Conservation (phyloP, 2,888 invertebrate species). For the Mesorhabditis sp. region DNA sequence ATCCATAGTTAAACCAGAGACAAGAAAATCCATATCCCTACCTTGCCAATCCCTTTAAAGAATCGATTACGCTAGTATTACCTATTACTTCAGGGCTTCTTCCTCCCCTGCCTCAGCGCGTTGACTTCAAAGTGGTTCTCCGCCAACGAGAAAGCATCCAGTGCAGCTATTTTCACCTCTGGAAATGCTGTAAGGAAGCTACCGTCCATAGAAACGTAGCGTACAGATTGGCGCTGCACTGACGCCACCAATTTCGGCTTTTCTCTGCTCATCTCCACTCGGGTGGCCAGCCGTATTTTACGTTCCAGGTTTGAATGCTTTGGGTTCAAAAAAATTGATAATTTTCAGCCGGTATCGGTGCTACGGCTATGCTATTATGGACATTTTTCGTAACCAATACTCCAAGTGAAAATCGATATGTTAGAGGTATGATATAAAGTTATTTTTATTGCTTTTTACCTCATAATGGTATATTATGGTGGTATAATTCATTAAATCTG, state of each 20-base stretch:
- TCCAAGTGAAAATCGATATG: neutral
- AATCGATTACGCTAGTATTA: neutral
- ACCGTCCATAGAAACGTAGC: no score
- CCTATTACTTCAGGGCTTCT: neutral
- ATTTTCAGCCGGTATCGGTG: no score
- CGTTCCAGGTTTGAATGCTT: neutral
- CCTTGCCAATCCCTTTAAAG: neutral
- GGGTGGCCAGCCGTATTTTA: neutral
- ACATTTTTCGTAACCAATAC: neutral
- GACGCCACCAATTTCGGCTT: neutral
- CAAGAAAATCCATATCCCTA: no score
- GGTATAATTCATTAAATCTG: no score
- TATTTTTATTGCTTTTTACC: no score
- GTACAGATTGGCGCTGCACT: neutral
- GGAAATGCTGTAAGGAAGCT: neutral
- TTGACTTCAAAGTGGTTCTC: neutral
- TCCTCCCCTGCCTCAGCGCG: neutral
- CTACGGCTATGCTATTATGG: no score
- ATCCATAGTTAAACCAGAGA: no score
- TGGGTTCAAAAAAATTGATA: neutral
- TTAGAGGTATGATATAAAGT: neutral
- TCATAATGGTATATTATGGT: no score
- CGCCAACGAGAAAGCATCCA: neutral
- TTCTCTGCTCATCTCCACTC: neutral
- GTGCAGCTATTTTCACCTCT: neutral